Percentiles rank a stretch among this genome's conserved stretches.
phyloP scores from a whole-genome alignment of 2,113 vertebrate genomes.

The Psittacara wagleri region DNA sequence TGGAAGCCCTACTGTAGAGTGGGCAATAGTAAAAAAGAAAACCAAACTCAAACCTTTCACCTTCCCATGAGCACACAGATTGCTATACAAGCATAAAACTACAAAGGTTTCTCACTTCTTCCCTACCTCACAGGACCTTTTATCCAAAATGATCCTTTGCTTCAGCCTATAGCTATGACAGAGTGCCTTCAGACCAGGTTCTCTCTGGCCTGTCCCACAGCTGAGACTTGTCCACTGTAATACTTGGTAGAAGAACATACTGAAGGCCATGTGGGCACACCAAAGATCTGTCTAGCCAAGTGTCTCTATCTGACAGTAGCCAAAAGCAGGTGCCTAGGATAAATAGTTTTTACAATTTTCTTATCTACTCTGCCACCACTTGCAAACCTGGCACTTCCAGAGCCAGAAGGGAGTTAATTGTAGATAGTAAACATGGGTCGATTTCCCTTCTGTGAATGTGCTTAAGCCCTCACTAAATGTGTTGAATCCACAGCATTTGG shows the following conservation, averaged over 20 bases:
- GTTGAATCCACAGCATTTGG: background rate
- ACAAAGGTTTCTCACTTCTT: background rate
- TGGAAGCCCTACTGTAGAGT: background rate
- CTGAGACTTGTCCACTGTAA: rapidly evolving
- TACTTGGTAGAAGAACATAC: background rate
- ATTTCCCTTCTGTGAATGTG: background rate
- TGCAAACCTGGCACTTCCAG: background rate
- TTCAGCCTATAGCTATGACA: background rate
- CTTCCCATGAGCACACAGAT: background rate
- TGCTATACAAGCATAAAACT: background rate
- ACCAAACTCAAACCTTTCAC: background rate
- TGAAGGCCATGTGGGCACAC: background rate
- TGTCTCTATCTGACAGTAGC: background rate
- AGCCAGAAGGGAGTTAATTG: background rate
- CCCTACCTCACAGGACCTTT: background rate
- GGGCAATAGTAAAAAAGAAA: background rate
- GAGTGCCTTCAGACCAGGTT: background rate
- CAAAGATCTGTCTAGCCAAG: background rate
- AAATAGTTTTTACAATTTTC: background rate
- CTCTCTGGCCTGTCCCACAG: background rate
- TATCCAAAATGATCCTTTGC: background rate
- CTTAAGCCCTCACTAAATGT: background rate
- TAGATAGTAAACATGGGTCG: background rate
- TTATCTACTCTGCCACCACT: background rate
- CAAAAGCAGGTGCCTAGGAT: background rate